A percentile compares a stretch with the other conserved stretches of the same genome.
phyloP scores from a whole-genome alignment of 2,888 invertebrate species.

The Dryadula phaetusa region DNA sequence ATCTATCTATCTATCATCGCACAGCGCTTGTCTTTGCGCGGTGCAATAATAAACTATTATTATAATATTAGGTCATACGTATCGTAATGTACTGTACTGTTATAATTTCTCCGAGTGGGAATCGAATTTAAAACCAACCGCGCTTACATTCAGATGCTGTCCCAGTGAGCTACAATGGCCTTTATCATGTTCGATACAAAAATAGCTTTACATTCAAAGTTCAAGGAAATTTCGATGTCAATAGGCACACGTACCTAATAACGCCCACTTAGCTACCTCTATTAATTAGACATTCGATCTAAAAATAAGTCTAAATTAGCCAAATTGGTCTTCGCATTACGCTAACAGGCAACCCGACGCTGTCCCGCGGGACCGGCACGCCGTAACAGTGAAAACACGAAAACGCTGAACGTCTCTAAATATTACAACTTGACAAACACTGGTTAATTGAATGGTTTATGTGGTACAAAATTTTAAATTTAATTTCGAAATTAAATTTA shows the following conservation, averaged over 20 bases:
- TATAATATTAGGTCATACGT: no score
- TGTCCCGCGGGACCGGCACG: slow-evolving; percentile 34
- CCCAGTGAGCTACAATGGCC: no score
- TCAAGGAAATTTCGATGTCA: not conserved
- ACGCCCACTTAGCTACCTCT: slow-evolving; percentile 23
- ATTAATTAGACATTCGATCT: slow-evolving; percentile 36
- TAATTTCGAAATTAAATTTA: no score
- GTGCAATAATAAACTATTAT: no score
- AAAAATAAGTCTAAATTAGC: slow-evolving; percentile 41
- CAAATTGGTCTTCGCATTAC: slow-evolving; percentile 42
- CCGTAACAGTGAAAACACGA: slow-evolving; percentile 52
- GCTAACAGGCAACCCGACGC: slow-evolving; percentile 42
- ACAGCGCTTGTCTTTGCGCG: no score
- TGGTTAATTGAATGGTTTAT: slow-evolving; percentile 72
- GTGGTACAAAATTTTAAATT: slow-evolving; percentile 11
- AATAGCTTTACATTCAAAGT: no score
- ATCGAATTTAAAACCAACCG: not conserved
- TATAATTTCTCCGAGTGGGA: no score
- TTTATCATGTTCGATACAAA: no score
- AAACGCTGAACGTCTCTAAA: slow-evolving; percentile 60
- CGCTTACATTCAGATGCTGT: not conserved
- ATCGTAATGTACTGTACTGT: no score
- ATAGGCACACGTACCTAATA: not conserved
- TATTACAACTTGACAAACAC: slow-evolving; percentile 66
- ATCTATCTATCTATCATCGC: no score